phyloP scores from a whole-genome alignment of 2,888 invertebrate species.

The Molorchus minor region DNA sequence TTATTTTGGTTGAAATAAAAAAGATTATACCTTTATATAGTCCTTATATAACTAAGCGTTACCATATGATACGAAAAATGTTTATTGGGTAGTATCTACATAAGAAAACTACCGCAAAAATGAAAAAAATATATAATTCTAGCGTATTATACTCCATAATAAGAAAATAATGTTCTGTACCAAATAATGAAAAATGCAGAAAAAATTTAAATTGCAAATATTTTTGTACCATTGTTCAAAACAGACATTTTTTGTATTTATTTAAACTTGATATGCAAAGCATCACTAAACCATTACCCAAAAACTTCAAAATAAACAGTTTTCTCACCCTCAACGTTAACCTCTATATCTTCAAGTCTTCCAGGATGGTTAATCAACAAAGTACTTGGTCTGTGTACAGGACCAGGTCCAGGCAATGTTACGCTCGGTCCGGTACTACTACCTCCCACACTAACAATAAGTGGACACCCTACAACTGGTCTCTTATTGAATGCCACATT shows the following conservation, averaged over 20 bases:
- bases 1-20: no score
- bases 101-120: no score
- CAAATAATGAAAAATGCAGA: background rate
- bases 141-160: no score
- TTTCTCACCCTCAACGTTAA: slow-evolving; percentile 91
- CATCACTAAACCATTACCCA: slow-evolving; percentile 26
- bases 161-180: no score
- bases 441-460: slow-evolving; percentile 81
- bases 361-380: slow-evolving; percentile 82
- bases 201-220: background rate
- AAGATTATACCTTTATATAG: no score
- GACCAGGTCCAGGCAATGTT: slow-evolving; percentile 76
- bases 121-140: no score
- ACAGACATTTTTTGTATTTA: slow-evolving; percentile 2
- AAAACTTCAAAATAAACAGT: slow-evolving; percentile 20
- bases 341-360: slow-evolving; percentile 92
- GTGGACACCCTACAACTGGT: slow-evolving; percentile 88
- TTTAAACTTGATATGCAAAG: slow-evolving; percentile 22
- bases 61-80: no score
- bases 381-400: slow-evolving; percentile 75
- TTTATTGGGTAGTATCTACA: no score
- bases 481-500: slow-evolving; percentile 98
- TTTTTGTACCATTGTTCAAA: background rate
- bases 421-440: slow-evolving; percentile 74
- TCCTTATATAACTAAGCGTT: no score